Percentiles rank a stretch among this genome's conserved stretches.
phyloP scores from a whole-genome alignment of 2,888 invertebrate genomes.

The Conomelus anceps region DNA sequence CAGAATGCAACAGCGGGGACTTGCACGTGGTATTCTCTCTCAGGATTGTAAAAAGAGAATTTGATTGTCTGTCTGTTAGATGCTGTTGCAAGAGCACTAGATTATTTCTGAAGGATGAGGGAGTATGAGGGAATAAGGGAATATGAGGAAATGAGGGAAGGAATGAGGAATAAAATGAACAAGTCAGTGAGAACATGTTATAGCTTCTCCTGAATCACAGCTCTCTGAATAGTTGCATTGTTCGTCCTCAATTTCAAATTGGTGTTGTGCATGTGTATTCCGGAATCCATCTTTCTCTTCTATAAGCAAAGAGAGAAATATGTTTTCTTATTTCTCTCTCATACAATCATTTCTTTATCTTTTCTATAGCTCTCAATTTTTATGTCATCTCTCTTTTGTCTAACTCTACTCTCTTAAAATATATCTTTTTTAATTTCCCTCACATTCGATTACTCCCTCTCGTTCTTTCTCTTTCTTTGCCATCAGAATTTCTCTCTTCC shows the following conservation, averaged over 20 bases:
- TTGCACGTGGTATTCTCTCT: no score
- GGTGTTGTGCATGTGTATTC: not conserved
- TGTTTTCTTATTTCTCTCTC: no score
- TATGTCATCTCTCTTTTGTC: no score
- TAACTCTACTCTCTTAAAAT: no score
- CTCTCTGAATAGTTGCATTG: not conserved
- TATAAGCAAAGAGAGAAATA: no score
- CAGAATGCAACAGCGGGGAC: not conserved
- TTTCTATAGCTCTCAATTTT: no score
- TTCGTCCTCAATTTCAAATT: not conserved
- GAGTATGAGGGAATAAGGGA: not conserved
- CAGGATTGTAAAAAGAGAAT: not conserved
- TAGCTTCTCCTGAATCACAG: not conserved
- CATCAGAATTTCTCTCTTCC: no score
- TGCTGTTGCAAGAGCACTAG: not conserved
- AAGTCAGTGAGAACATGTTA: not conserved
- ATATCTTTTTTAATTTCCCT: no score
- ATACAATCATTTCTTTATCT: not conserved
- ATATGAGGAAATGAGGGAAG: not conserved
- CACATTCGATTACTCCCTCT: no score
- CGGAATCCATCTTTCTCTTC: not conserved
- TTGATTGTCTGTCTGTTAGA: not conserved
- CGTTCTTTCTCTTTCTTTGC: no score
- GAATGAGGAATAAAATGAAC: not conserved
- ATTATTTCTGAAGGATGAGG: not conserved